Conservation (phyloP, 2,888 invertebrate genomes). For the Andrena chrysosceles region DNA sequence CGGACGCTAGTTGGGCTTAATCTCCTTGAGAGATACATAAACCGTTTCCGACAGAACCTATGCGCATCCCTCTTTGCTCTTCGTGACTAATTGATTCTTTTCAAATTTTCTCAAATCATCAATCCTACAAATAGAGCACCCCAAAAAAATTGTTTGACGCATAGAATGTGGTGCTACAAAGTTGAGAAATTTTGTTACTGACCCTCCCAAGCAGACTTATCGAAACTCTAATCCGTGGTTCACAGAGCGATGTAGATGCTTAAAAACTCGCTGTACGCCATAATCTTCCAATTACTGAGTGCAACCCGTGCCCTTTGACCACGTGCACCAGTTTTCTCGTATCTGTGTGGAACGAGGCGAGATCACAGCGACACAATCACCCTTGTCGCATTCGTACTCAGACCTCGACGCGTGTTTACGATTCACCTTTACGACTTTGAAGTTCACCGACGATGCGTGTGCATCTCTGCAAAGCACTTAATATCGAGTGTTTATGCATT, state of each 20-base stretch:
- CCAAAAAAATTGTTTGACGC: no score
- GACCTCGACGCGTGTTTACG: conserved; percentile 45
- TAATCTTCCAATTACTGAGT: not conserved
- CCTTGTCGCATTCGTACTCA: conserved; percentile 27
- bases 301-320: not conserved
- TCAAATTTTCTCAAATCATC: not conserved
- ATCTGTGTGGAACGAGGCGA: not conserved
- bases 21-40: not conserved
- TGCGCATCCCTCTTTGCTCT: not conserved
- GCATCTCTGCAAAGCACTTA: conserved; percentile 17
- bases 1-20: not conserved
- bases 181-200: no score
- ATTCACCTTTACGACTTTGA: conserved; percentile 54
- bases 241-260: not conserved
- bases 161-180: no score
- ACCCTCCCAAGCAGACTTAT: not conserved
- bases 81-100: not conserved
- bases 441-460: conserved; percentile 24
- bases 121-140: no score
- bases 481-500: conserved; percentile 33
- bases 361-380: not conserved
- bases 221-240: not conserved
- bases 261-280: not conserved
- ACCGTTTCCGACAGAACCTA: not conserved
- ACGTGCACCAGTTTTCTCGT: not conserved